Conservation (phyloP, 2,888 invertebrate genomes). For the Gortyna flavago region DNA sequence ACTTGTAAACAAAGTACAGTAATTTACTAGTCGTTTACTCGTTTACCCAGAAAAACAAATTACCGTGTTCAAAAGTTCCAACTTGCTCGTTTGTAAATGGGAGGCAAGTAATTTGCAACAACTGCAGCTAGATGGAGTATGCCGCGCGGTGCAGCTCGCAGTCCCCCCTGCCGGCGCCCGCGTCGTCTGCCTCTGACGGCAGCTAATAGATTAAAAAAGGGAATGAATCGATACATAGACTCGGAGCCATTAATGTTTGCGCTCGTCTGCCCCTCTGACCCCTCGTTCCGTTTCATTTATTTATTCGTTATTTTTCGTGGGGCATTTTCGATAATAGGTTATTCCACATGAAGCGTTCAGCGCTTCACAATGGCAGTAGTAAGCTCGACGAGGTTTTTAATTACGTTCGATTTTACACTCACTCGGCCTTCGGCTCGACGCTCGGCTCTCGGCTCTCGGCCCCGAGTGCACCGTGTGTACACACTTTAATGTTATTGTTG, state of each 20-base stretch:
- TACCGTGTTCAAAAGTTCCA: slow-evolving; percentile 33
- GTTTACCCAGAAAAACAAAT: slow-evolving; percentile 45
- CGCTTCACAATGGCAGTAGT: slow-evolving; percentile 65
- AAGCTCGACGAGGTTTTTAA: slow-evolving; percentile 69
- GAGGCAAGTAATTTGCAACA: slow-evolving; percentile 39
- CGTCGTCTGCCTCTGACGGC: slow-evolving; percentile 78
- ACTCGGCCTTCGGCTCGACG: slow-evolving; percentile 40
- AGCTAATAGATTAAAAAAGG: slow-evolving; percentile 75
- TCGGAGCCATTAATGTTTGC: slow-evolving; percentile 65
- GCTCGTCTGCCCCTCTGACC: slow-evolving; percentile 53
- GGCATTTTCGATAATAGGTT: slow-evolving; percentile 72
- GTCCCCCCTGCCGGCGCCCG: slow-evolving; percentile 22
- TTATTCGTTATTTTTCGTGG: slow-evolving; percentile 68
- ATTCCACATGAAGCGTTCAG: slow-evolving; percentile 69
- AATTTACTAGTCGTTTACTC: slow-evolving; percentile 32
- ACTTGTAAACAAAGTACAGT: slow-evolving; percentile 37
- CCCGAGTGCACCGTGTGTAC: slow-evolving; percentile 41
- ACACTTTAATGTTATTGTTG: slow-evolving; percentile 52
- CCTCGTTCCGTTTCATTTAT: slow-evolving; percentile 68
- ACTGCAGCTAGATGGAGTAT: slow-evolving; percentile 29
- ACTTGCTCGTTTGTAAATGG: slow-evolving; percentile 30
- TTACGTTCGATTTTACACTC: slow-evolving; percentile 67
- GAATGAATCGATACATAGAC: slow-evolving; percentile 71
- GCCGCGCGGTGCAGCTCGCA: background rate
- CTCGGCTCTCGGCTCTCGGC: slow-evolving; percentile 35